These are phyloP conservation scores for Galeruca laticollis DNA, from an alignment of 2,888 invertebrate species.

Conservation along the genomic window DNA sequence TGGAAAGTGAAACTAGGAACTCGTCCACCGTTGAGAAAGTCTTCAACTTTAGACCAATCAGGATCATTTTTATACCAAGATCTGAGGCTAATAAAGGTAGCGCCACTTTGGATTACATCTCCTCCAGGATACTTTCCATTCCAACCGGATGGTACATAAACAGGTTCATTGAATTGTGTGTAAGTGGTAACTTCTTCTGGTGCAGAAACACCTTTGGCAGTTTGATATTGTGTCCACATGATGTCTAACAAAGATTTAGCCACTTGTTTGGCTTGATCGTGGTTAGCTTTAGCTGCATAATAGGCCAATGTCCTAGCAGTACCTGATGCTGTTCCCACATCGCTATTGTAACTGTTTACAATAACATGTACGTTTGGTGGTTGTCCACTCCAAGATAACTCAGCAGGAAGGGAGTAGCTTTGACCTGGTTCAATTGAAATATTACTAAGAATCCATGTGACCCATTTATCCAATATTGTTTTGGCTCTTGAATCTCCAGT, in stretches of 20 bases:
- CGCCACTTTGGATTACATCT: conserved; percentile 49
- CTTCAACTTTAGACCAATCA: conserved; percentile 45
- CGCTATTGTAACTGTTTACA: conserved; percentile 44
- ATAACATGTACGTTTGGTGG: conserved; percentile 50
- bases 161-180: conserved; percentile 46
- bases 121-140: conserved; percentile 50
- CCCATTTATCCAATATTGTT: conserved; percentile 51
- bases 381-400: conserved; percentile 49
- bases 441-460: conserved; percentile 46
- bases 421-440: conserved; percentile 41
- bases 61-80: conserved; percentile 50
- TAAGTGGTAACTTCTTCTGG: conserved; percentile 49
- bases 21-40: conserved; percentile 46
- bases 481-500: conserved; percentile 47
- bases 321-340: conserved; percentile 51
- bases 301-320: conserved; percentile 51
- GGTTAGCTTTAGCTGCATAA: conserved; percentile 51
- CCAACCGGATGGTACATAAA: conserved; percentile 53
- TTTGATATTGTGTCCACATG: conserved; percentile 45
- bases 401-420: conserved; percentile 47
- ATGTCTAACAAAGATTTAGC: conserved; percentile 50
- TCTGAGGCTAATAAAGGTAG: conserved; percentile 51
- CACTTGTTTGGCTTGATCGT: conserved; percentile 45
- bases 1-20: conserved; percentile 50
- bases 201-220: conserved; percentile 46